Base-by-base conservation (phyloP, 2,113 vertebrate genomes). In the Nothoprocta perdicaria region DNA sequence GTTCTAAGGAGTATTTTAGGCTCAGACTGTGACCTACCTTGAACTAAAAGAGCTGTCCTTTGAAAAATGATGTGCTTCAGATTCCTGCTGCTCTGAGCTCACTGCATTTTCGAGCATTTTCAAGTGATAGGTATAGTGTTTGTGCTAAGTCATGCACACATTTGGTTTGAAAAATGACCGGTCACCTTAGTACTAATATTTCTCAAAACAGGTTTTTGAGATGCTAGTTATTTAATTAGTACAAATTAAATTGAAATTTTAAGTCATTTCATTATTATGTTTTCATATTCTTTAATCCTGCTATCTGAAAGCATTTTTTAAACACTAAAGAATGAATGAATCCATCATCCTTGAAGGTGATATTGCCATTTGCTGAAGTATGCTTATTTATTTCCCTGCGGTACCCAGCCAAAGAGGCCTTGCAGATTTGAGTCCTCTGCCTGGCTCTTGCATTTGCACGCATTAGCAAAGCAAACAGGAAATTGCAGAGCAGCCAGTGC, bases 401-500 rank as follows among this genome's bases (percentile, higher is more conserved):
- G 1, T 55, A 27, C 46, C 29, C 35, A 15, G 9, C 40, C 41
- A 29, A 26, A 53, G 63, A 13, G 65, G 65, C 58, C 50, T 61
- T 57, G 23, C 35, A 48, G 60, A 26, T 68, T 22, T 10, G 24
- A 52, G 38, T n/a, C 52, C 31, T 55, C 22, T 57, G 73, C 82
- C 46, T 31, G 23, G 8, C 55, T 77, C 78, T 33, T 58, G 3
- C 43, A 29, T 82, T 77, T 81, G 57, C 57, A 43, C 43, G 24
- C 61, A 50, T 84, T 66, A 85, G 86, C 79, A 71, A 65, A 93
- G 83, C 91, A 89, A 89, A 60, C 22, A 75, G 76, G 77, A 68
- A 53, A 38, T 2, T 45, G 58, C 17, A 15, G 35, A 62, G 67
- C 50, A 81, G 83, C 46, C 69, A 72, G 62, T 48, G 52, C 24